phyloP scores from a whole-genome alignment of 2,888 invertebrate genomes.

The Odontothrips loti region DNA sequence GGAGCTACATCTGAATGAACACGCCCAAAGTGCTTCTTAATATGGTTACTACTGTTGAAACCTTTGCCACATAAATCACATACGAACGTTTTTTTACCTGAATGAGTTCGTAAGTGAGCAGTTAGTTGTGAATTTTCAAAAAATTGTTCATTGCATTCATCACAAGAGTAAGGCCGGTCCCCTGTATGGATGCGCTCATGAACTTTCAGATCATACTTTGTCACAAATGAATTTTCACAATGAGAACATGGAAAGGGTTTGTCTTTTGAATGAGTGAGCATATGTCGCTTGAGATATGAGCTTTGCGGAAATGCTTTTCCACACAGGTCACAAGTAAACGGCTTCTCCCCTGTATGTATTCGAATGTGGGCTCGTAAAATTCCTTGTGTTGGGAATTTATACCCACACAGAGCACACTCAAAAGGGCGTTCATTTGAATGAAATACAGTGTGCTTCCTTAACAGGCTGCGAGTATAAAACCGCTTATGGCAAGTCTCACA shows the following conservation, averaged over 20 bases:
- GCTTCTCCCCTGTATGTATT: not conserved
- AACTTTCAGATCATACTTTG: not conserved
- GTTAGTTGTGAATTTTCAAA: not conserved
- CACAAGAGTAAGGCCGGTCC: not conserved
- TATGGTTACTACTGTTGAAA: not conserved
- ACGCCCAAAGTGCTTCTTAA: conserved; percentile 1
- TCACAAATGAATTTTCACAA: not conserved
- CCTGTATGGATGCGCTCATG: not conserved
- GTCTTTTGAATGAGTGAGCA: not conserved
- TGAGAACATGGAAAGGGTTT: not conserved
- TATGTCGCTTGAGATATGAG: not conserved
- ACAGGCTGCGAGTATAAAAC: not conserved
- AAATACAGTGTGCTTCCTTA: not conserved
- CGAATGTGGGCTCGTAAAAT: not conserved
- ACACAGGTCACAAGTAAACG: not conserved
- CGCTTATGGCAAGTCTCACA: not conserved
- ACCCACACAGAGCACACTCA: not conserved
- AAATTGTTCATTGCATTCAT: conserved; percentile 3
- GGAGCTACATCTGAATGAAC: not conserved
- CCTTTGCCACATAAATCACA: conserved; percentile 16
- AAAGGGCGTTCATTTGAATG: conserved; percentile 2
- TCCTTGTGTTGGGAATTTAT: conserved; percentile 8
- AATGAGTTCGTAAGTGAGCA: not conserved
- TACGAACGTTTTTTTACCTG: not conserved
- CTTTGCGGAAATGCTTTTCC: not conserved